Base-by-base conservation (phyloP, 2,113 vertebrate species). In the Condylura cristata region DNA sequence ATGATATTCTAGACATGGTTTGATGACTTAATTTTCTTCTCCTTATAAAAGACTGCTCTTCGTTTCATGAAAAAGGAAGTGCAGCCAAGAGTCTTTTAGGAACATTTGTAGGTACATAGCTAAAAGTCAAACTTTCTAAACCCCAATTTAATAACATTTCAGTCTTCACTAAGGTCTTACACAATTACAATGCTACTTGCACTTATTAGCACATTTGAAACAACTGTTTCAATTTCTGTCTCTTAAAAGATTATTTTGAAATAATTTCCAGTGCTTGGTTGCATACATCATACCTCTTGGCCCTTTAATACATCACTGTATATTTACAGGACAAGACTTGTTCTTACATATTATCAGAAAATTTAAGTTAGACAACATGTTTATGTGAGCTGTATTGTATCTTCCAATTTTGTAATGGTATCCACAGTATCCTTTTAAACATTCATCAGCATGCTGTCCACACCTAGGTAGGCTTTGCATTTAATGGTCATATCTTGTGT, bases 171-270 rank as follows among this genome's bases (percentile, higher is more conserved):
- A 16, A 48, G 24, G 10, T 51, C 48, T 68, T 89, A 24, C 16
- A 34, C 26, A 80, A 12, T 39, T 65, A 28, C 11, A 56, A 66
- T 37, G 48, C 20, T 78, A 32, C 37, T 91, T 3, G 24, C 48
- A 60, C 90, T 80, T 74, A 17, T 71, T 72, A 74, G 48, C 68
- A 56, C 8, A 46, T 2, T n/a, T 90, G 30, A 70, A 18, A 46
- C 28, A 18, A 37, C 58, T 41, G 8, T 91, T 68, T 86, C 70
- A 63, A 18, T 75, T 76, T 80, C 32, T 88, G 32, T 61, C 71
- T 78, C 90, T 79, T 58, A 46, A 84, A 44, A 84, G 5, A 60
- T 89, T 82, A 37, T 34, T 96, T 85, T 78, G 22, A 93, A 65
- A 88, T 93, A 12, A 51, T 80, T 81, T 89, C 30, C 68, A 56